Conservation (phyloP, 2,888 invertebrate genomes). For the Abrostola triplasia region DNA sequence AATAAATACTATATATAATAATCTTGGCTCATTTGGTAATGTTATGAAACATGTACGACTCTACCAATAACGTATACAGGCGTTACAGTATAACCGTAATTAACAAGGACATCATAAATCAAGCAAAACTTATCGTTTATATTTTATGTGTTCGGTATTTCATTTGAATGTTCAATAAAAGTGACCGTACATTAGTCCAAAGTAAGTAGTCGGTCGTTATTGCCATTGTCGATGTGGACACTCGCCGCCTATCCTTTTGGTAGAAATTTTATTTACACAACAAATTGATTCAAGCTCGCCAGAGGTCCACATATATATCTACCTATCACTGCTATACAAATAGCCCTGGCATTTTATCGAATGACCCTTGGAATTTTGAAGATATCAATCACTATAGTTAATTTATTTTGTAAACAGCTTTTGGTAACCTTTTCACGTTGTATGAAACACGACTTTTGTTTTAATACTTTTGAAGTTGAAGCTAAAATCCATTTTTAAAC, state of each 20-base stretch:
- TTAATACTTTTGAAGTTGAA: background rate
- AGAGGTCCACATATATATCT: conserved; percentile 3
- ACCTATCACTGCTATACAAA: conserved; percentile 4
- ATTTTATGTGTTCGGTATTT: background rate
- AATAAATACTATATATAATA: too few species aligned
- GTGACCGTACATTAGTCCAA: background rate
- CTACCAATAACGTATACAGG: too few species aligned
- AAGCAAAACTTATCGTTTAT: background rate
- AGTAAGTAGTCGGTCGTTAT: conserved; percentile 4
- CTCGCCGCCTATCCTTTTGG: conserved; percentile 13
- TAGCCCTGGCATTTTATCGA: conserved; percentile 3
- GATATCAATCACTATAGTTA: background rate
- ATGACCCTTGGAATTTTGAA: conserved; percentile 2
- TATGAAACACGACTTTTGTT: background rate
- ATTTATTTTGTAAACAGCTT: background rate
- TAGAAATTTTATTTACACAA: conserved; percentile 31
- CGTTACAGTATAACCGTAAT: too few species aligned
- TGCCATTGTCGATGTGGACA: conserved; percentile 8
- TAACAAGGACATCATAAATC: too few species aligned
- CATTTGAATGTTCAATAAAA: conserved; percentile 3
- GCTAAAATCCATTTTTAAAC: too few species aligned
- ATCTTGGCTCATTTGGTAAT: too few species aligned
- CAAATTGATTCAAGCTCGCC: conserved; percentile 18
- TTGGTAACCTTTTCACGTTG: background rate
- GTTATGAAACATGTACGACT: too few species aligned